A percentile compares a stretch with the other conserved stretches of the same genome.
Evolutionary conservation across 2,113 vertebrate species (phyloP).

Genomic region (Sula dactylatra): DNA sequence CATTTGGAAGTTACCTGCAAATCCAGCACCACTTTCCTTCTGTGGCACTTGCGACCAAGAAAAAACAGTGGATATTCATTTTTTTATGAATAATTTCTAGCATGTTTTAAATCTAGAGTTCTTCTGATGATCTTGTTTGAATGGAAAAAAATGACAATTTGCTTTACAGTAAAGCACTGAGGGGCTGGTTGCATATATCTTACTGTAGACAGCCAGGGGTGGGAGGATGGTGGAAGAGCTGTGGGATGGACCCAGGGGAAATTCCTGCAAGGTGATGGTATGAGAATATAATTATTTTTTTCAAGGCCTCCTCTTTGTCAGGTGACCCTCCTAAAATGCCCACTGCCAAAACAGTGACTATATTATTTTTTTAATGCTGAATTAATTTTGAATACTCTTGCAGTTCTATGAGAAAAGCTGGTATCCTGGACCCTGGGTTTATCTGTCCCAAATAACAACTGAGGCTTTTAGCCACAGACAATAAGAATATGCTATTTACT

Average conservation of each 20-base stretch:
- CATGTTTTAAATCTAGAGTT: background rate
- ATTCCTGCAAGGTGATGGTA: slow-evolving; percentile 21
- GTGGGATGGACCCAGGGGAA: slow-evolving; percentile 33
- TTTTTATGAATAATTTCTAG: slow-evolving; percentile 16
- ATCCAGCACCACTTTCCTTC: background rate
- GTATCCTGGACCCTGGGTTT: background rate
- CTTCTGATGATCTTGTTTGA: background rate
- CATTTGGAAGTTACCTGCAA: background rate
- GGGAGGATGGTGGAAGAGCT: slow-evolving; percentile 37
- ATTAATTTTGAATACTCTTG: slow-evolving; percentile 1
- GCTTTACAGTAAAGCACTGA: background rate
- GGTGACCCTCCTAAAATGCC: background rate
- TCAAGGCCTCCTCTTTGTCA: slow-evolving; percentile 9
- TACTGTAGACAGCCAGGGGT: slow-evolving; percentile 5
- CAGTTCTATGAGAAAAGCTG: background rate
- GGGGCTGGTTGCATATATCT: slow-evolving; percentile 10
- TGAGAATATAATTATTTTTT: background rate
- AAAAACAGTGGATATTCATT: background rate
- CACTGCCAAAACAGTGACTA: slow-evolving; percentile 5
- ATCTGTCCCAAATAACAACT: background rate
- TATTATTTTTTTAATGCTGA: background rate
- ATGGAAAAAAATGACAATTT: background rate
- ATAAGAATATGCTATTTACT: background rate
- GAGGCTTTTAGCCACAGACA: background rate
- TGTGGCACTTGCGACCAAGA: background rate